phyloP scores from a whole-genome alignment of 2,888 invertebrate genomes.

The Daptonema setosum region DNA sequence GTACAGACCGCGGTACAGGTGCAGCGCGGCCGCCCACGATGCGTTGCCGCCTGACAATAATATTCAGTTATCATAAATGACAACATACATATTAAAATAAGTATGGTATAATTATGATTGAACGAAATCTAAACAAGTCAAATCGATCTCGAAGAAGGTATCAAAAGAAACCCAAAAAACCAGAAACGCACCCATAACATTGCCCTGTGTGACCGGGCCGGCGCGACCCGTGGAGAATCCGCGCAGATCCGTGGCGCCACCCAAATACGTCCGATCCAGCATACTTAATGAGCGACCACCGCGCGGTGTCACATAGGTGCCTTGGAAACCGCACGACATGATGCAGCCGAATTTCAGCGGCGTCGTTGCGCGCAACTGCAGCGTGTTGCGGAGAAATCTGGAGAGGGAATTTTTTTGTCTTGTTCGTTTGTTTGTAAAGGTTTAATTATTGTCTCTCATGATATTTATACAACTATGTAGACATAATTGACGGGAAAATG shows the following conservation, averaged over 20 bases:
- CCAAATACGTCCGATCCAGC: conserved; percentile 49
- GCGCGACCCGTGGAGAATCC: conserved; percentile 70
- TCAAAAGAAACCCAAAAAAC: conserved; percentile 4
- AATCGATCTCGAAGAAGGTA: too few relatives aligned
- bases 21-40: conserved; percentile 64
- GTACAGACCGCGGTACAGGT: conserved; percentile 58
- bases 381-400: conserved; percentile 59
- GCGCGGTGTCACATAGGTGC: conserved; percentile 10
- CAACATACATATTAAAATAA: too few relatives aligned
- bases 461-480: too few relatives aligned
- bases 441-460: too few relatives aligned
- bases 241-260: conserved; percentile 64
- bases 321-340: conserved; percentile 8
- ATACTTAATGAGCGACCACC: conserved; percentile 19
- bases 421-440: too few relatives aligned
- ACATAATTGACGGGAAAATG: too few relatives aligned
- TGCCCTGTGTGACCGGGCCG: conserved; percentile 55
- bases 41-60: conserved; percentile 34
- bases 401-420: too few relatives aligned
- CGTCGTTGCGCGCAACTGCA: conserved; percentile 47
- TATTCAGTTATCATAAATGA: neutral
- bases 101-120: too few relatives aligned
- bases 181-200: conserved; percentile 23
- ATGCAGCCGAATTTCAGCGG: conserved; percentile 39
- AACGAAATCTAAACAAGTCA: too few relatives aligned